These are phyloP conservation scores for Thera britannica DNA, from an alignment of 2,888 invertebrate genomes.

Conservation along the genomic window DNA sequence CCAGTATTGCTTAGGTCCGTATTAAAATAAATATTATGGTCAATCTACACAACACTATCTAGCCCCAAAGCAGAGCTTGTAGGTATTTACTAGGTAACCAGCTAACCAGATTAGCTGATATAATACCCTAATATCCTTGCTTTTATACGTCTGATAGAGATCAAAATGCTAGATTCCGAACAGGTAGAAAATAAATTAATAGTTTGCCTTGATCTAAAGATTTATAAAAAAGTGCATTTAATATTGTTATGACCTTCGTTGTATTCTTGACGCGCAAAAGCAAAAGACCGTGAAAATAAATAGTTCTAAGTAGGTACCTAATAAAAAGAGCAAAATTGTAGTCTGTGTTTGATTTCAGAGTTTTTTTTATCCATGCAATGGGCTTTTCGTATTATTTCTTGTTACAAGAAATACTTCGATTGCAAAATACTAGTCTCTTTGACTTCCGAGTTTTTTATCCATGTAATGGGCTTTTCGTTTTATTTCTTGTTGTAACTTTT, in stretches of 20 bases:
- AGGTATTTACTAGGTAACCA: too few species aligned
- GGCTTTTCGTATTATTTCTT: not conserved
- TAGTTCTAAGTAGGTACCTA: conserved; percentile 2
- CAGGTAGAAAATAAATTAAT: not conserved
- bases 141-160: not conserved
- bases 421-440: not conserved
- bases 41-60: too few species aligned
- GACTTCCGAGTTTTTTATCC: not conserved
- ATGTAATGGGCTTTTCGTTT: too few species aligned
- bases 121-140: too few species aligned
- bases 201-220: not conserved
- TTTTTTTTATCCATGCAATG: not conserved
- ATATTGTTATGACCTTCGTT: conserved; percentile 22
- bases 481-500: not conserved
- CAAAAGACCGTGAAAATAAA: conserved; percentile 28
- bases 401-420: not conserved
- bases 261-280: conserved; percentile 16
- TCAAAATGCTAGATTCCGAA: not conserved
- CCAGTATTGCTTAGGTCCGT: not conserved
- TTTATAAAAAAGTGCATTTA: not conserved
- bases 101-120: too few species aligned
- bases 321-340: conserved; percentile 16
- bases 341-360: conserved; percentile 12
- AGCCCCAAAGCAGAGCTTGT: too few species aligned
- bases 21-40: too few species aligned